phyloP scores from a whole-genome alignment of 2,797 vertebrate species.

The Synaphobranchus kaupii region DNA sequence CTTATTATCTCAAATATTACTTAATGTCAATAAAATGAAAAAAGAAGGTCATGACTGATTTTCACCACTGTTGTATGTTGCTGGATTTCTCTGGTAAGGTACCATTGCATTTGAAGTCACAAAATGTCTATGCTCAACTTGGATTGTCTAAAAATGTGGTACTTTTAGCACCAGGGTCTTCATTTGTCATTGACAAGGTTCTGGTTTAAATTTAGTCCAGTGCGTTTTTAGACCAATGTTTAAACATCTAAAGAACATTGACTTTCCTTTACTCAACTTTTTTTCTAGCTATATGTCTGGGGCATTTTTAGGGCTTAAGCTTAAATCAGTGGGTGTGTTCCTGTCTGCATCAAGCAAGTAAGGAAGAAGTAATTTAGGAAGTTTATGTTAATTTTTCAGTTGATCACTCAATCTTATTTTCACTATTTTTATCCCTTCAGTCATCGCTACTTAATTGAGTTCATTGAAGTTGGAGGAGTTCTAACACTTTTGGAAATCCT shows the following conservation, averaged over 20 bases:
- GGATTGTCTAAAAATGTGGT: too few species aligned
- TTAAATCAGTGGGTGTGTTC: conserved; percentile 79
- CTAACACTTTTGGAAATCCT: conserved; percentile 82
- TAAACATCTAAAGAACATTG: background rate
- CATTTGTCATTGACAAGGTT: background rate
- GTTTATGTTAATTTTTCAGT: background rate
- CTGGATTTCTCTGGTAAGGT: background rate
- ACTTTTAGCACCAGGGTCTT: too few species aligned
- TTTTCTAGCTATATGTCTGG: conserved; percentile 78
- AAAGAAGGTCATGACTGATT: background rate
- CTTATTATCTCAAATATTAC: background rate
- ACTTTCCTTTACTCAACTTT: conserved; percentile 63
- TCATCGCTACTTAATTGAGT: conserved; percentile 78
- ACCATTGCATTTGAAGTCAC: background rate
- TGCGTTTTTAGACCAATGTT: background rate
- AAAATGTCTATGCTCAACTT: too few species aligned
- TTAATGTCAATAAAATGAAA: background rate
- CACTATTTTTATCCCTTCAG: conserved; percentile 55
- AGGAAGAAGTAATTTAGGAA: conserved; percentile 50
- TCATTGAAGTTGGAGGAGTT: conserved; percentile 80
- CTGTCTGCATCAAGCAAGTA: conserved; percentile 80
- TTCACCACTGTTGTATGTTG: background rate
- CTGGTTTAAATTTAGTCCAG: background rate
- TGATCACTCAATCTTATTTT: background rate
- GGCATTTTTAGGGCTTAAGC: conserved; percentile 71